A percentile compares a stretch with the other conserved stretches of the same genome.
Conservation (phyloP, 2,888 invertebrate species). For the Torymus texanus region DNA sequence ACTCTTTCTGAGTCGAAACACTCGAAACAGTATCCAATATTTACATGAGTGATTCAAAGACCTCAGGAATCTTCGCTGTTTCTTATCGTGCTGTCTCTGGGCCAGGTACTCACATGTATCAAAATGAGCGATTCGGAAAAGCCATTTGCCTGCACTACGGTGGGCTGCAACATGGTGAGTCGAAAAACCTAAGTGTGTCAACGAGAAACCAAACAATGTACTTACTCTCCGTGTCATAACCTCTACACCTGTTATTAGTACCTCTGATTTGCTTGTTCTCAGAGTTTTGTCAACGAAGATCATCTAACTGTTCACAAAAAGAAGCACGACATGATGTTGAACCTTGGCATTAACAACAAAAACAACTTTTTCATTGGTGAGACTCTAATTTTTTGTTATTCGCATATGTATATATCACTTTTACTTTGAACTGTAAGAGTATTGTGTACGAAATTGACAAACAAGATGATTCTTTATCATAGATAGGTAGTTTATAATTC, state of each 20-base stretch:
- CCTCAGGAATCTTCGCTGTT: too few species aligned
- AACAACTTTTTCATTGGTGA: conserved; percentile 81
- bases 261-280: conserved; percentile 46
- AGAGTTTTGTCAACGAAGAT: conserved; percentile 88
- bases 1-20: too few species aligned
- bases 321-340: conserved; percentile 90
- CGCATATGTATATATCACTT: neutral
- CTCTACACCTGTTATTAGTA: conserved; percentile 30
- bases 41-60: too few species aligned
- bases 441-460: too few species aligned
- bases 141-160: conserved; percentile 83
- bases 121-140: conserved; percentile 79
- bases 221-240: conserved; percentile 15
- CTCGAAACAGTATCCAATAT: too few species aligned
- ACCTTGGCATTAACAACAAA: conserved; percentile 81
- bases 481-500: too few species aligned
- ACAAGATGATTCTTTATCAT: too few species aligned
- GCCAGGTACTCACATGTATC: conserved; percentile 31
- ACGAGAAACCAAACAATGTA: neutral
- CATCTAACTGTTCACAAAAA: conserved; percentile 87
- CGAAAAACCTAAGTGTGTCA: neutral
- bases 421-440: too few species aligned
- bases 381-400: conserved; percentile 59
- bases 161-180: conserved; percentile 83
- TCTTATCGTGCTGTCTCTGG: too few species aligned